Evolutionary conservation across 2,113 vertebrate species (phyloP), one percentile per base, ranked within the genome.

Genomic region (Chaenocephalus aceratus): DNA sequence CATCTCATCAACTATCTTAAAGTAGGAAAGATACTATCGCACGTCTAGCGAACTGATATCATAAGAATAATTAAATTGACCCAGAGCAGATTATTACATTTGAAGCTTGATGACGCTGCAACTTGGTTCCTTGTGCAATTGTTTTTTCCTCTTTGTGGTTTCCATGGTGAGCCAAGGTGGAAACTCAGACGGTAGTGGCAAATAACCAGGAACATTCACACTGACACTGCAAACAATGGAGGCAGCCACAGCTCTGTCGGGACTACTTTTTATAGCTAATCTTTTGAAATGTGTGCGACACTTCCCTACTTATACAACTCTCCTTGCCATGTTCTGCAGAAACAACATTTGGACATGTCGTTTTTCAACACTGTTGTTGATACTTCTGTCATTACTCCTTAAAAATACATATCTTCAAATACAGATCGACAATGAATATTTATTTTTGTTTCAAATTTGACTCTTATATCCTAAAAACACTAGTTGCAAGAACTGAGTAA

Each of bases 161-260:
- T 54, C 54, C 44, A 71, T 69, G n/a, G 52, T 44, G 51, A 69
- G n/a, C 11, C 53, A 70, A n/a, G 3, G 26, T 53, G 15, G 45
- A 65, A 52, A 11, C 53, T 44, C 18, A 45, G 45, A 67, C 9
- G 18, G 18, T 2, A 14, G 34, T 45, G 59, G 51, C 49, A 46
- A 57, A 48, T 56, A 64, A 64, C 41, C 16, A 9, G 10, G 10
- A 14, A 26, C 66, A 16, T 23, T 57, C 9, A 2, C 21, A 15
- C 60, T 61, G 34, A 53, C 54, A 36, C 5, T 16, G 26, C 66
- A 70, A 70, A 78, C 23, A 54, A 14, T 2, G 16, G 26, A 21
- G 53, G 62, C 52, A 51, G 30, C 30, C 15, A 11, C 53, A 7
- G n/a, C 36, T 70, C 49, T 45, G 13, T 59, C 45, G 58, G 45